Percentiles rank a stretch among this genome's conserved stretches.
Evolutionary conservation across 1,140 invertebrate genomes (phyloP).

Genomic region (Drosophila kanapiae): DNA sequence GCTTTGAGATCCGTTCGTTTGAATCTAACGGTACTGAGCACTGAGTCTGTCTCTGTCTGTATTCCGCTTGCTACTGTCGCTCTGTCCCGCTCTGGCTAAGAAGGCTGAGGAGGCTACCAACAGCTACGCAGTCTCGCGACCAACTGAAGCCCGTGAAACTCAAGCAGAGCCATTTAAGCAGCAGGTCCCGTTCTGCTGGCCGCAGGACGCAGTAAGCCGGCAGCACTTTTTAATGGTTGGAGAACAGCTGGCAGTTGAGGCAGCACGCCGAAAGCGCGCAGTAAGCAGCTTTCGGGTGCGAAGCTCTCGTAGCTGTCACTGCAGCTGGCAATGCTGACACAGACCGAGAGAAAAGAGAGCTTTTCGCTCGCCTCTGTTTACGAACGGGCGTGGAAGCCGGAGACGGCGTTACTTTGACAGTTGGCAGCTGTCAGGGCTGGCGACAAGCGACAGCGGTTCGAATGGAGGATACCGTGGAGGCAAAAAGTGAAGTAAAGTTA

Average conservation of each 20-base stretch:
- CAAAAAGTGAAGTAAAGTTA: too few species aligned
- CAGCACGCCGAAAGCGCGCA: conserved; percentile 44
- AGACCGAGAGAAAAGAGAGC: conserved; percentile 9
- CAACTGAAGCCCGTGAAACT: conserved; percentile 67
- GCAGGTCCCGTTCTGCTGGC: conserved; percentile 12
- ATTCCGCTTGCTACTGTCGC: conserved; percentile 6
- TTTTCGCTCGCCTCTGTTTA: conserved; percentile 45
- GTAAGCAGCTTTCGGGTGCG: conserved; percentile 19
- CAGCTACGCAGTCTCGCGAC: conserved; percentile 77
- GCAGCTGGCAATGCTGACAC: conserved; percentile 48
- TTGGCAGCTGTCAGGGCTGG: conserved; percentile 13
- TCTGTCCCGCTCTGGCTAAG: conserved; percentile 6
- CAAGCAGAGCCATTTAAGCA: conserved; percentile 68
- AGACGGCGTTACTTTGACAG: conserved; percentile 45
- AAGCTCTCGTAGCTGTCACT: not conserved
- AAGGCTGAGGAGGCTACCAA: conserved; percentile 45
- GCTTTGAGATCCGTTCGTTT: conserved; percentile 7
- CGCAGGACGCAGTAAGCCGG: conserved; percentile 36
- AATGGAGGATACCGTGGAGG: not conserved
- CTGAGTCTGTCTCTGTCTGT: conserved; percentile 1
- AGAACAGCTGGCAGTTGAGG: conserved; percentile 15
- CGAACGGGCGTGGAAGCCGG: conserved; percentile 28
- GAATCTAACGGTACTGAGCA: conserved; percentile 14
- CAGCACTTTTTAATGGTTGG: conserved; percentile 41
- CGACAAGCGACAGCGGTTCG: not conserved